Base-by-base conservation (phyloP, 2,888 invertebrate genomes). In the Pammene fasciana region DNA sequence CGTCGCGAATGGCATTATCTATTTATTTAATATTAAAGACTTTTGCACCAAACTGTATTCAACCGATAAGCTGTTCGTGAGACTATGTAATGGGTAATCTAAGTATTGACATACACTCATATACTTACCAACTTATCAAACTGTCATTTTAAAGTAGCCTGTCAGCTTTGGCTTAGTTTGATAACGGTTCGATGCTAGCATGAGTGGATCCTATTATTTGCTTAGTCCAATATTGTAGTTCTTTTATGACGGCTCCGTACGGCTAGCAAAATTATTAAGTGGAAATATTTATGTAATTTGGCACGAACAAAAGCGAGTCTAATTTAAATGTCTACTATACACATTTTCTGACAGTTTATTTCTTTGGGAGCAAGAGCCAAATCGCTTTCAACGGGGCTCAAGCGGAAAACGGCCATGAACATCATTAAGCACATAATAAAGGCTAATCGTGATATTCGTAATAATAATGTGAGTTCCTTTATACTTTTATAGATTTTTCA, bases 61-160 rank as follows among this genome's bases (percentile, higher is more conserved):
- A 54, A 34, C 41, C 14, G 64, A 68, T 68, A 68, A 68, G 50
- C 36, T 57, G n/a, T 50, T 50, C 48, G 62, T 41, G 26, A 14
- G 8, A n/a, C 1, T 26, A 9, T 10, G 0, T 5, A 34, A 8
- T 34, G 34, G 16, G 56, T 41, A 59, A 43, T 59, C 50, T 52
- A 26, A 50, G 48, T 46, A 45, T 64, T 52, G 57, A 67, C 43
- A 50, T 64, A 38, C 54, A 54, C n/a, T 34, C 43, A 50, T 64
- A 38, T 59, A 54, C n/a, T 34, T 65, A 70, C 65, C 65, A 38
- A 55, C 52, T 67, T 68, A 26, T 26, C 26, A 26, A 26, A 26
- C 4, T 55, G 70, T 52, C 70, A 65, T 41, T 70, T 60, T 46
- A 46, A 65, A 70, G 70, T 70, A 60, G 59, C 65, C 45, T 55